Conservation (phyloP, 1,140 invertebrate genomes). For the Idris sp. region DNA sequence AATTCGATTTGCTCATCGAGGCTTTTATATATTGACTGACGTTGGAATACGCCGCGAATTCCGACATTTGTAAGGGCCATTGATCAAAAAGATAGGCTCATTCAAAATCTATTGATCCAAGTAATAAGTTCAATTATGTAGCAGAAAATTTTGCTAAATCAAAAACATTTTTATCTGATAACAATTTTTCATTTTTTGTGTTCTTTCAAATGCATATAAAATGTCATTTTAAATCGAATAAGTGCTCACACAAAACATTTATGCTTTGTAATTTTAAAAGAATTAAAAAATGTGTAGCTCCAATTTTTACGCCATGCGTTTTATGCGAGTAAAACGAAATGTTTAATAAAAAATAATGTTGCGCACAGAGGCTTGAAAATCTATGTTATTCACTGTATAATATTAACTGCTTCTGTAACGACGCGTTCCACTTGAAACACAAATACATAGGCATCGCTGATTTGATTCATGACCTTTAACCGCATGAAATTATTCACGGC, state of each 20-base stretch:
- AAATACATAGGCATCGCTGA: constrained; percentile 17
- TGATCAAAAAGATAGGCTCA: constrained; percentile 29
- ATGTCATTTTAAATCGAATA: too few relatives aligned
- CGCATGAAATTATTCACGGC: constrained; percentile 34
- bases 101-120: constrained; percentile 3
- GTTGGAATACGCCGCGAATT: constrained; percentile 14
- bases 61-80: constrained; percentile 36
- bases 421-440: constrained; percentile 17
- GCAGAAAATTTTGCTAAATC: too few relatives aligned
- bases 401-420: constrained; percentile 36
- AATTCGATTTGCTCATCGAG: constrained; percentile 58
- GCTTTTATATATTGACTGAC: constrained; percentile 49
- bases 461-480: constrained; percentile 48
- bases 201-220: too few relatives aligned
- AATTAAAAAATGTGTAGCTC: too few relatives aligned
- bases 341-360: too few relatives aligned
- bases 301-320: too few relatives aligned
- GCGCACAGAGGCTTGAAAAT: constrained; percentile 1
- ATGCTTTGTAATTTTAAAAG: too few relatives aligned
- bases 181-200: too few relatives aligned
- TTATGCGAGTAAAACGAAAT: too few relatives aligned
- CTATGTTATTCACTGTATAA: constrained; percentile 15
- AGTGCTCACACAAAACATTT: too few relatives aligned
- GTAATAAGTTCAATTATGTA: too few relatives aligned
- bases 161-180: too few relatives aligned